Conservation (phyloP, 1,140 invertebrate species). For the Kradibia gibbosae region DNA sequence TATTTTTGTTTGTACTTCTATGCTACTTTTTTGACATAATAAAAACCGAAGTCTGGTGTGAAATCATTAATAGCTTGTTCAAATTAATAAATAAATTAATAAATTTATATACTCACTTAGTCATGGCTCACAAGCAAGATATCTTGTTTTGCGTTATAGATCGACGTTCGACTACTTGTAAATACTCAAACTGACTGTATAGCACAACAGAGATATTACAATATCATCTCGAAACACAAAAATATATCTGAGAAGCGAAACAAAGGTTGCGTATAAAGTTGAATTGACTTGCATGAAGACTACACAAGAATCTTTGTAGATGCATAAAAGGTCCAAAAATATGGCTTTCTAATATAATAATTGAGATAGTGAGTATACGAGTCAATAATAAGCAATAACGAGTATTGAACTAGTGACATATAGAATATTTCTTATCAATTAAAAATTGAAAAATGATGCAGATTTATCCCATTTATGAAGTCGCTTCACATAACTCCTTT, state of each 20-base stretch:
- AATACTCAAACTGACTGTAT: background rate
- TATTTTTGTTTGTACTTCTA: background rate
- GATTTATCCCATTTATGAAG: too few species aligned
- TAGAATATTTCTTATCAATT: slow-evolving; percentile 22
- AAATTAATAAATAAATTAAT: slow-evolving; percentile 18
- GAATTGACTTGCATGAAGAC: background rate
- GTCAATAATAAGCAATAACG: background rate
- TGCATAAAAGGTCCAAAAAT: background rate
- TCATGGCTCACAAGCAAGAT: background rate
- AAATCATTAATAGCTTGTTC: background rate
- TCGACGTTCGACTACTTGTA: background rate
- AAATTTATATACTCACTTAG: background rate
- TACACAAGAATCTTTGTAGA: background rate
- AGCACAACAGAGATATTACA: background rate
- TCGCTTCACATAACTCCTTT: too few species aligned
- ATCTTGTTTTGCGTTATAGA: background rate
- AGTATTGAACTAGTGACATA: background rate
- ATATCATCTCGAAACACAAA: background rate
- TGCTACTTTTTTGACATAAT: background rate
- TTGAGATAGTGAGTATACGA: background rate
- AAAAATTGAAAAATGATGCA: too few species aligned
- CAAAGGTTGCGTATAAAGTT: background rate
- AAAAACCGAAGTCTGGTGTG: background rate
- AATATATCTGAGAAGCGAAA: background rate
- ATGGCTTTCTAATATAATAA: background rate